Evolutionary conservation across 2,113 vertebrate species (phyloP).

Genomic region (Nyctibius bracteatus): DNA sequence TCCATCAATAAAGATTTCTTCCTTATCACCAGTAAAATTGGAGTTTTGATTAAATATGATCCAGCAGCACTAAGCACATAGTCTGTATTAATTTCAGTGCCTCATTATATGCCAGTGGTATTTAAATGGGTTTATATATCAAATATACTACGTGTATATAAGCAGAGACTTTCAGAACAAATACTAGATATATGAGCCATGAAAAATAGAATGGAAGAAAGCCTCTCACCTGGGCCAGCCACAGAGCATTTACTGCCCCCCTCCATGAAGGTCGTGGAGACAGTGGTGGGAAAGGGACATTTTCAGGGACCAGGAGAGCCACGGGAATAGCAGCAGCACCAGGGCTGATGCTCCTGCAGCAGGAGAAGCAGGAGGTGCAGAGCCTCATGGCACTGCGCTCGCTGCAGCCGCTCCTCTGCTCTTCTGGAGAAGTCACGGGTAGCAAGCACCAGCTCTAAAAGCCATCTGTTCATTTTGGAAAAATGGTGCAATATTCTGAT

Average conservation of each 20-base stretch:
- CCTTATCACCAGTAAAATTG: constrained; percentile 10
- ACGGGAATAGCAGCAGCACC: background rate
- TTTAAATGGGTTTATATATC: constrained; percentile 36
- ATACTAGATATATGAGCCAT: background rate
- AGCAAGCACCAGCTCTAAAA: background rate
- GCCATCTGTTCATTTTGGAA: background rate
- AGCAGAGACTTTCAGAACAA: background rate
- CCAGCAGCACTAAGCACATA: background rate
- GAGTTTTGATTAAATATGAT: constrained; percentile 49
- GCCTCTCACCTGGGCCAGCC: background rate
- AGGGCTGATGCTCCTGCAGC: background rate
- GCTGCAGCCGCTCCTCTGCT: background rate
- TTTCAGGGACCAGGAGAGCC: background rate
- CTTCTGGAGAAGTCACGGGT: background rate
- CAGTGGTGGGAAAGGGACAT: background rate
- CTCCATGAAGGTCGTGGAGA: background rate
- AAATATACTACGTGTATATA: constrained; percentile 18
- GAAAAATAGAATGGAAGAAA: background rate
- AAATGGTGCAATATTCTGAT: background rate
- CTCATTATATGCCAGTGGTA: background rate
- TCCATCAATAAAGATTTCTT: constrained; percentile 33
- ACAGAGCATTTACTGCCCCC: background rate
- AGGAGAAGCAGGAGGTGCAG: background rate
- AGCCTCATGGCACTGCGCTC: background rate
- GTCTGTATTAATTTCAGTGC: constrained; percentile 24